Base-by-base conservation (phyloP, 2,888 invertebrate species). In the Idaea biselata region DNA sequence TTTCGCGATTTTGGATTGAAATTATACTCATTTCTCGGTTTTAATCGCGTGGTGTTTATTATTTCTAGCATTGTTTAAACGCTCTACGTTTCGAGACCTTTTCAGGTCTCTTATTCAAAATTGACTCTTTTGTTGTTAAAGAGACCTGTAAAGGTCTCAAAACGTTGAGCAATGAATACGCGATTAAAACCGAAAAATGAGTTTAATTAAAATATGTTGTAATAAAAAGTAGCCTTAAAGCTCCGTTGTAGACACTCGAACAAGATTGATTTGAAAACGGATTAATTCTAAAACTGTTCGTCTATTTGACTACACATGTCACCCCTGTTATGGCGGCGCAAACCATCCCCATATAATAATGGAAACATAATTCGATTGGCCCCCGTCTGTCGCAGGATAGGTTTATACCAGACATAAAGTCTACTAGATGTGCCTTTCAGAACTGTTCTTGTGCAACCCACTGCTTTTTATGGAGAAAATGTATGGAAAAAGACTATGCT, bases 361-460 rank as follows among this genome's bases (percentile, higher is more conserved):
- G 84, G 87, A 81, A 81, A 81, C 83, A 80, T 91, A 91, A 91
- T 84, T 91, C 86, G 87, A 91, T 91, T 90, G 88, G 83, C 75
- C 77, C 80, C 88, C 86, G 88, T 83, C 87, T 86, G 83, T 81
- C 81, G 81, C 75, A 73, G 79, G 75, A 80, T 77, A 74, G 74
- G 69, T 76, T 74, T 62, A 70, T 65, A 69, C 73, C 57, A 31
- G 74, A 76, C 65, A 31, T 64, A 64, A 31, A 58, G 7, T 55
- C 68, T 71, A 58, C 73, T 76, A 59, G 68, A 68, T 57, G 57
- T 58, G 66, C 18, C 60, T 18, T 54, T 33, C 0, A 56, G 25
- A 33, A 14, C 7, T 18, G 14, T 17, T 18, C 75, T 3, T 18
- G 14, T 17, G 17, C 75, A 75, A 58, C 72, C 78, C 33, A 7